Evolutionary conservation across 2,113 vertebrate species (phyloP).

Genomic region (Empidonax alnorum): DNA sequence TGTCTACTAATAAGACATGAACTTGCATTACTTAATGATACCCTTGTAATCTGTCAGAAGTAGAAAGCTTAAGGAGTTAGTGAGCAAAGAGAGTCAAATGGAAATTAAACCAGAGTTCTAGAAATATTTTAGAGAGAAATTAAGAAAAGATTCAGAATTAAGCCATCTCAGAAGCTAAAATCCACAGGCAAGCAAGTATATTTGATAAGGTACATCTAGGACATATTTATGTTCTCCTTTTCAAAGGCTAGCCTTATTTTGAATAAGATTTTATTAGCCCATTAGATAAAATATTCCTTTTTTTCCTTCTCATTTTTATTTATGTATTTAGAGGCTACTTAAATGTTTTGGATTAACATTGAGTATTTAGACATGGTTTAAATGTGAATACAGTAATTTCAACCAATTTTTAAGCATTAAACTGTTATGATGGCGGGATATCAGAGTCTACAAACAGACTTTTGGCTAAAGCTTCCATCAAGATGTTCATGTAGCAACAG

Average conservation of each 20-base stretch:
- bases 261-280: not conserved
- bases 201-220: not conserved
- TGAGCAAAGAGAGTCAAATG: constrained; percentile 5
- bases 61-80: constrained; percentile 27
- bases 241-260: not conserved
- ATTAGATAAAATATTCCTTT: not conserved
- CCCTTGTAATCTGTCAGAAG: constrained; percentile 50
- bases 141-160: not conserved
- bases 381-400: not conserved
- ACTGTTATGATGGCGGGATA: not conserved
- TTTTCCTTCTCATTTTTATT: not conserved
- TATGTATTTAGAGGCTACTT: not conserved
- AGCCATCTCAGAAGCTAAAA: not conserved
- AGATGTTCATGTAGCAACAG: not conserved
- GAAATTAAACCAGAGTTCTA: constrained; percentile 6
- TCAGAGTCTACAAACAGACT: not conserved
- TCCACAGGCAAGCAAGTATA: not conserved
- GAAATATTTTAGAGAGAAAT: constrained; percentile 11
- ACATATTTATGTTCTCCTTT: not conserved
- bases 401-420: not conserved
- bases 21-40: constrained; percentile 64
- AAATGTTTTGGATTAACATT: not conserved
- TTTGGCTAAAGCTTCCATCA: not conserved
- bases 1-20: constrained; percentile 60
- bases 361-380: not conserved